A percentile compares a stretch with the other conserved stretches of the same genome.
Evolutionary conservation across 2,113 vertebrate species (phyloP).

Genomic region (Hydrochoerus hydrochaeris): DNA sequence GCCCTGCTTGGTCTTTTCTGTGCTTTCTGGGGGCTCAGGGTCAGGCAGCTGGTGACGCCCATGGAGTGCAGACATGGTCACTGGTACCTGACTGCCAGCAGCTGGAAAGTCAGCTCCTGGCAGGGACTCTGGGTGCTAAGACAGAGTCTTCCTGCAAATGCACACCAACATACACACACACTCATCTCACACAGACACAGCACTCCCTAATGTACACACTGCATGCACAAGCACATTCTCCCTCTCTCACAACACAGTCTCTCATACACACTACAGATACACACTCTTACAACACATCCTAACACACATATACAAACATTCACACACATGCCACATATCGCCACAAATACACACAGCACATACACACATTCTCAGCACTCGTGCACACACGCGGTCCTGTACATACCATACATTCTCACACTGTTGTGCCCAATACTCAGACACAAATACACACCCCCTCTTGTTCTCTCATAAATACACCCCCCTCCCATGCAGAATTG

Average conservation of each 20-base stretch:
- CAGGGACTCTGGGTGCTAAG: conserved; percentile 30
- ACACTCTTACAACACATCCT: neutral
- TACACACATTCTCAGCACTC: neutral
- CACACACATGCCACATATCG: neutral
- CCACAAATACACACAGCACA: neutral
- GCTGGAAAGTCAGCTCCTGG: conserved; percentile 54
- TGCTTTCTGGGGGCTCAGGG: neutral
- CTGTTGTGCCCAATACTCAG: neutral
- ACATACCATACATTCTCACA: neutral
- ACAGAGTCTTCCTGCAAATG: neutral
- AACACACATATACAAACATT: neutral
- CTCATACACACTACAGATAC: neutral
- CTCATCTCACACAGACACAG: neutral
- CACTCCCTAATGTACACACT: neutral
- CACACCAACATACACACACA: neutral
- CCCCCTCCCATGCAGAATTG: neutral
- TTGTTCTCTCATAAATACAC: neutral
- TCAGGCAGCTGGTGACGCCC: conserved; percentile 46
- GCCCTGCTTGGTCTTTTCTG: neutral
- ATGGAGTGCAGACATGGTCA: neutral
- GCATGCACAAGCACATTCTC: neutral
- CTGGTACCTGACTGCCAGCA: conserved; percentile 28
- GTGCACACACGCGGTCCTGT: neutral
- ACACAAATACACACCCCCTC: neutral
- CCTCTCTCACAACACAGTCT: neutral